Base-by-base conservation (phyloP, 2,888 invertebrate species). In the Hipparchia semele region DNA sequence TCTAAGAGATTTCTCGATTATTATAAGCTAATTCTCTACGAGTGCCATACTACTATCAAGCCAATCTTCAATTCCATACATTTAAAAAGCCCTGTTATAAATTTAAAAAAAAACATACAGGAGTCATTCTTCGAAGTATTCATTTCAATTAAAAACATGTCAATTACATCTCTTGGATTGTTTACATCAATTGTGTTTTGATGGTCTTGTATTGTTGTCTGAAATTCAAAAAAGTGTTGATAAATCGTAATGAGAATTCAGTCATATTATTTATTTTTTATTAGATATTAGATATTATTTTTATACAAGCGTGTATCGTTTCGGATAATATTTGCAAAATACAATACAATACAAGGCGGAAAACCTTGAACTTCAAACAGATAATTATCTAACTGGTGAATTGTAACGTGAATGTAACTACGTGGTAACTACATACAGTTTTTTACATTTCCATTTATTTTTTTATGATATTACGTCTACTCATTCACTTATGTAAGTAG, bases 91-190 rank as follows among this genome's bases (percentile, higher is more conserved):
- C 2, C 10, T 6, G 12, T 61, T 12, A 51, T 49, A 9, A 62
- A n/a, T n/a, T n/a, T 23, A 23, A 23, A 62, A 64, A 23, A 49
- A 64, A 39, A 95, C 82, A 84, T 86, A 84, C 90, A 83, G 73
- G 86, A 78, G 64, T 88, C 84, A 75, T 90, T 88, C 60, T 89
- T 87, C 65, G 89, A 83, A 51, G 90, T 84, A 61, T 90, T 84
- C 85, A 95, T 95, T 82, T 96, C 95, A 73, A 95, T 91, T 13
- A 96, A 89, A 84, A 96, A 96, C 6, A 95, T 95, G 75, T 96
- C 96, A 60, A 96, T 96, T 51, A 96, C 92, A 83, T 96, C 96
- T 76, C 94, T 86, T 0, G 95, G 94, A 45, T 92, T 87, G 58
- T 87, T 83, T 2, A 84, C 74, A 76, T 93, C 90, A 49, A 94